These are phyloP conservation scores for Drosophila busckii DNA, from an alignment of 1,140 invertebrate genomes.

Conservation along the genomic window DNA sequence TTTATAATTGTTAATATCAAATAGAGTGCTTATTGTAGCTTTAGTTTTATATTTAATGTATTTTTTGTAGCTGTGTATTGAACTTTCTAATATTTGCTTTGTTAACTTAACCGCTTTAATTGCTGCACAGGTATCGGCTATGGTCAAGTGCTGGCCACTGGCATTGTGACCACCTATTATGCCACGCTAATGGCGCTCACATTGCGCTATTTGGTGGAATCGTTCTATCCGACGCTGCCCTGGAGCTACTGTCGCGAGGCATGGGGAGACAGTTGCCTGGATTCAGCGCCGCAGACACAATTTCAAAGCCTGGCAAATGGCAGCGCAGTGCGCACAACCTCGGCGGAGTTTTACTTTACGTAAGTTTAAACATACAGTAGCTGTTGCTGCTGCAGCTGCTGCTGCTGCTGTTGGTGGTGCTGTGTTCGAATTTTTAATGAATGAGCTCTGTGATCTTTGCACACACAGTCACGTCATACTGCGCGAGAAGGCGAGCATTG, in stretches of 20 bases:
- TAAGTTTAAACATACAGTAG: no score
- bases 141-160: constrained; percentile 86
- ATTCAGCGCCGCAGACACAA: constrained; percentile 36
- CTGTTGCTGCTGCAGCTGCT: no score
- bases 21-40: no score
- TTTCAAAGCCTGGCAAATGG: constrained; percentile 7
- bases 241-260: constrained; percentile 82
- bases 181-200: constrained; percentile 88
- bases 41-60: no score
- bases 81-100: no score
- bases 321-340: constrained; percentile 75
- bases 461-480: constrained; percentile 85
- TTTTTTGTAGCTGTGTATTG: no score
- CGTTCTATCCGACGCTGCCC: constrained; percentile 82
- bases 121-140: constrained; percentile 84
- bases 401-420: no score
- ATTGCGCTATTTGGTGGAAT: constrained; percentile 84
- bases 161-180: constrained; percentile 87
- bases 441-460: no score
- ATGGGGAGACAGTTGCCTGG: constrained; percentile 80
- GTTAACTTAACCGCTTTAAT: background rate
- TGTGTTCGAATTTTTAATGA: no score
- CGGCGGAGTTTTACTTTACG: constrained; percentile 83
- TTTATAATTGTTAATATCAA: no score
- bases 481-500: constrained; percentile 84